Percentiles rank a stretch among this genome's conserved stretches.
phyloP scores from a whole-genome alignment of 2,113 vertebrate species.

The Mesocricetus auratus region DNA sequence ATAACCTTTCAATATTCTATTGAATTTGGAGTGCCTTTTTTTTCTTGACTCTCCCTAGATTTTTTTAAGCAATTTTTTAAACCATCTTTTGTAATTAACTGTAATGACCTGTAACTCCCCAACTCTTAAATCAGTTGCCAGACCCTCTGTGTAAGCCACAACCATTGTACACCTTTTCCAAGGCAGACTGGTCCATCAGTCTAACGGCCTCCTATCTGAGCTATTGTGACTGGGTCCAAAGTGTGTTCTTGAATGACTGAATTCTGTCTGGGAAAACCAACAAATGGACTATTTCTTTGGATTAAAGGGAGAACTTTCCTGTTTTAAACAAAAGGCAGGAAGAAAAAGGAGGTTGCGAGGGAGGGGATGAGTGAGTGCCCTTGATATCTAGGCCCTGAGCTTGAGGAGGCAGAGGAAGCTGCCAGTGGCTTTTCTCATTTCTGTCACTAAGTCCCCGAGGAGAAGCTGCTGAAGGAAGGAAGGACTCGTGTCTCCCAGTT shows the following conservation, averaged over 20 bases:
- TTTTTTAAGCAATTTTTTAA: background rate
- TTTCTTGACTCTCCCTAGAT: background rate
- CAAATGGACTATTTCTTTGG: background rate
- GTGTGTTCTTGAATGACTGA: background rate
- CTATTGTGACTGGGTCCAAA: slow-evolving; percentile 82
- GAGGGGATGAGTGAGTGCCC: background rate
- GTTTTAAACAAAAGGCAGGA: background rate
- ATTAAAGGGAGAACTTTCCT: background rate
- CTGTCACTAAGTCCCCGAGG: background rate
- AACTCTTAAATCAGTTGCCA: background rate
- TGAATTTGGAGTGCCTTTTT: background rate
- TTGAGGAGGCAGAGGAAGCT: background rate
- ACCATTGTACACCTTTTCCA: background rate
- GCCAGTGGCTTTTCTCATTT: background rate
- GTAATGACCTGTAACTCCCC: background rate
- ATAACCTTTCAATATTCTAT: background rate
- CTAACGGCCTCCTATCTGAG: slow-evolving; percentile 93
- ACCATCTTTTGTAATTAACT: background rate
- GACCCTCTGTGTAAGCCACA: background rate
- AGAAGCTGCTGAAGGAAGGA: background rate
- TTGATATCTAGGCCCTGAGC: background rate
- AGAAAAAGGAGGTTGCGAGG: background rate
- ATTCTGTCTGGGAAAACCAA: slow-evolving; percentile 9
- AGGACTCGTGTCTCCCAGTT: background rate
- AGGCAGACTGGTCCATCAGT: slow-evolving; percentile 87